Evolutionary conservation across 35 echinoderm and acorn worm genomes (phyloP).

Genomic region (Holothuria glaberrima): DNA sequence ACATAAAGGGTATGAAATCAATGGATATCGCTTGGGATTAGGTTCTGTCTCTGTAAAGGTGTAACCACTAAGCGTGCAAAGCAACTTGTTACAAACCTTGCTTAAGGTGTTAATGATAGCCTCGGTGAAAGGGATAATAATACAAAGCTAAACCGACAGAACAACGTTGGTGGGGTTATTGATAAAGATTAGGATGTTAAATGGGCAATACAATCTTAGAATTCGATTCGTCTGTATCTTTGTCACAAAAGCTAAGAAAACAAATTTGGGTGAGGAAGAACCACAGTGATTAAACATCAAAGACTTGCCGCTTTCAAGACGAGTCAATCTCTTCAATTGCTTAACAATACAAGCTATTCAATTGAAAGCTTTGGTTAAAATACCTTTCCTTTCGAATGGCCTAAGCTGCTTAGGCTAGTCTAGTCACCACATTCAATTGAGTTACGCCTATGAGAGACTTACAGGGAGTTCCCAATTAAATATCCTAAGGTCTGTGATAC

Average conservation of each 20-base stretch:
- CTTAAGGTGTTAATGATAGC: conserved; percentile 41
- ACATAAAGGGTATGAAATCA: conserved; percentile 26
- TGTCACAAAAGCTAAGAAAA: conserved; percentile 20
- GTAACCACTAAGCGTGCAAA: conserved; percentile 26
- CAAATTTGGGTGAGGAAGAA: conserved; percentile 21
- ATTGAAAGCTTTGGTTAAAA: not conserved
- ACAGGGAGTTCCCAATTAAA: conserved; percentile 26
- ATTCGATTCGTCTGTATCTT: not conserved
- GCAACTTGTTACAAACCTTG: conserved; percentile 4
- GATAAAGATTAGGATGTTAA: conserved; percentile 43
- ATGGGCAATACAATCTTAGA: conserved; percentile 11
- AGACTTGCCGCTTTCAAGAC: not conserved
- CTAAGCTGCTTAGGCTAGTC: conserved; percentile 32
- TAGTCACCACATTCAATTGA: conserved; percentile 17
- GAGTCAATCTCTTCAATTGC: conserved; percentile 16
- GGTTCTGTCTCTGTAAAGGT: not conserved
- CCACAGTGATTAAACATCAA: conserved; percentile 39
- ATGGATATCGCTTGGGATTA: conserved; percentile 4
- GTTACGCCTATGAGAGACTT: not conserved
- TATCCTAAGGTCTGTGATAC: not conserved
- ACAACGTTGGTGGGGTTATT: conserved; percentile 45
- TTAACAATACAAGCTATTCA: conserved; percentile 4
- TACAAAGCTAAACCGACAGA: conserved; percentile 18
- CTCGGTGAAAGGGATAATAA: not conserved
- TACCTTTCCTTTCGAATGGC: not conserved